Conservation (phyloP, 1,140 invertebrate genomes). For the Drosophila sucinea region DNA sequence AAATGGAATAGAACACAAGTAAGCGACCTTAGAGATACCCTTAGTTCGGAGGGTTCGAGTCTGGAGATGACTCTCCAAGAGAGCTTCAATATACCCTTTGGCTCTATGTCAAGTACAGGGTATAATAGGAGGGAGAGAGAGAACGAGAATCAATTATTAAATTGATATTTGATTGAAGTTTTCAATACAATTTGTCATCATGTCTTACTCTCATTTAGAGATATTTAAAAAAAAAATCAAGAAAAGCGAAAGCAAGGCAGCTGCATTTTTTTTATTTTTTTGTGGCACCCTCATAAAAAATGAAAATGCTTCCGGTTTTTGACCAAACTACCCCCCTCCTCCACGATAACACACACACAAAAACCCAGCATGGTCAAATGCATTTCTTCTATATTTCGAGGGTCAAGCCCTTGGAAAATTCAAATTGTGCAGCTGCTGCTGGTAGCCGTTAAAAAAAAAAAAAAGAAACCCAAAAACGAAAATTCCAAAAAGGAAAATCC, state of each 20-base stretch:
- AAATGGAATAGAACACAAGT: neutral
- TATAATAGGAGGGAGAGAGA: too few species aligned
- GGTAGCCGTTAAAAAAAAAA: slow-evolving; percentile 46
- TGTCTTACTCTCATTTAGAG: neutral
- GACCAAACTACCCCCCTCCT: slow-evolving; percentile 52
- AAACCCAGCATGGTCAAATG: slow-evolving; percentile 69
- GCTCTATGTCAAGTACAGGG: too few species aligned
- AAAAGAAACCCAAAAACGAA: slow-evolving; percentile 7
- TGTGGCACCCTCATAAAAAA: slow-evolving; percentile 72
- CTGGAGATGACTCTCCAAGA: too few species aligned
- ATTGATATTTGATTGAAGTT: slow-evolving; percentile 9
- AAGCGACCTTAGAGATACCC: neutral
- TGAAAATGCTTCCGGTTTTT: slow-evolving; percentile 64
- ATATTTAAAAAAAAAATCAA: neutral
- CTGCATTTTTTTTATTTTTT: slow-evolving; percentile 27
- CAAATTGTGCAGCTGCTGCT: slow-evolving; percentile 63
- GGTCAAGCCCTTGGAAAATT: slow-evolving; percentile 68
- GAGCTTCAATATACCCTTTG: too few species aligned
- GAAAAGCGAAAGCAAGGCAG: slow-evolving; percentile 11
- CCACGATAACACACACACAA: slow-evolving; percentile 10
- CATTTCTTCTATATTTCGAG: slow-evolving; percentile 40
- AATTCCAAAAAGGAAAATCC: slow-evolving; percentile 15
- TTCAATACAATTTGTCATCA: neutral
- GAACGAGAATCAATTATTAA: neutral
- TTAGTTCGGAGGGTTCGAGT: neutral